Evolutionary conservation across 2,888 invertebrate species (phyloP).

Genomic region (Prionchulus punctatus): DNA sequence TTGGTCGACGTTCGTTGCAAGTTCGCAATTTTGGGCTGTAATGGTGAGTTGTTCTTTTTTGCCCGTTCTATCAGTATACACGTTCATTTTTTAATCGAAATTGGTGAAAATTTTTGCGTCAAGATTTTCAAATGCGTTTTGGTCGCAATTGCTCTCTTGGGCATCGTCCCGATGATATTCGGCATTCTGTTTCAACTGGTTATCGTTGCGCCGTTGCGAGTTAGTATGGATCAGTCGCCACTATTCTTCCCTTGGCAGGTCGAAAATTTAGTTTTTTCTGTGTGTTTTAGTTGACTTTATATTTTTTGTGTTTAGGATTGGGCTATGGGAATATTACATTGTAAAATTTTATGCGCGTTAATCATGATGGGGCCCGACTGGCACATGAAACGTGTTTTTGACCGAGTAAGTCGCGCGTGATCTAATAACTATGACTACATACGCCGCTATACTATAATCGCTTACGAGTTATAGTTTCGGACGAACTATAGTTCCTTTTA

Average conservation of each 20-base stretch:
- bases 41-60: conserved; percentile 28
- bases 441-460: too few relatives aligned
- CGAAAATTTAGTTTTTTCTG: conserved; percentile 10
- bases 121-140: conserved; percentile 56
- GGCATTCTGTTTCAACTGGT: conserved; percentile 79
- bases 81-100: neutral
- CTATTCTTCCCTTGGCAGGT: conserved; percentile 44
- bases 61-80: neutral
- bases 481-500: neutral
- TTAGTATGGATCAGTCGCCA: conserved; percentile 74
- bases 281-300: neutral
- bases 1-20: conserved; percentile 43
- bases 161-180: conserved; percentile 74
- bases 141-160: conserved; percentile 53
- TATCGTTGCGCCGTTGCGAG: conserved; percentile 69
- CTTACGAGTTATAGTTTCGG: too few relatives aligned
- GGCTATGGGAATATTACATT: conserved; percentile 90
- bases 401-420: conserved; percentile 43
- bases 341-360: conserved; percentile 86
- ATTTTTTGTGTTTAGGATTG: conserved; percentile 53
- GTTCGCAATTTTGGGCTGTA: conserved; percentile 27
- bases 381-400: conserved; percentile 78
- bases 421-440: too few relatives aligned
- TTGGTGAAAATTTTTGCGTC: conserved; percentile 13
- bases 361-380: conserved; percentile 93